Evolutionary conservation across 2,888 invertebrate genomes (phyloP), one percentile per base, ranked within the genome.

Genomic region (Tethea ocularis): DNA sequence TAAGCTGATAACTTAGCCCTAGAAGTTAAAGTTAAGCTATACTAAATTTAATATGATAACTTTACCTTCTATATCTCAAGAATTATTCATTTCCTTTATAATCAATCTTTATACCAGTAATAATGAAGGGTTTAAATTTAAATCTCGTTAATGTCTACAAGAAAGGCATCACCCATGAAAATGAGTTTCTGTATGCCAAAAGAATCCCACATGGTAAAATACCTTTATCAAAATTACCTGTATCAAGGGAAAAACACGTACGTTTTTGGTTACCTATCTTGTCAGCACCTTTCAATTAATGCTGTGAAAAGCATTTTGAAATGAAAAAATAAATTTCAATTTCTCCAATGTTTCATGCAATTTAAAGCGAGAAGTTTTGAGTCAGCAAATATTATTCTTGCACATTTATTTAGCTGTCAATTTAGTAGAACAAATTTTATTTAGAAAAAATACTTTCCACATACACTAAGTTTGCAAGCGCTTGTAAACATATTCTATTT

Each of bases 191-290:
- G 29, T 59, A 29, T 61, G 56, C 52, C 56, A 54, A 56, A 60
- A 59, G 59, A 64, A 61, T 61, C 60, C 66, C 61, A 59, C 67
- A 69, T 71, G 76, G 75, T 75, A 61, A 64, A 68, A 61, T 70
- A 72, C 70, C 71, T 78, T 78, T 74, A 75, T 68, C 57, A 52
- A 77, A 82, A 89, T 89, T 89, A 82, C 82, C 84, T 68, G 82
- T 82, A 89, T 91, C 88, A 88, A 62, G 68, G 64, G 77, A 78
- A 82, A 83, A 90, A 85, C 91, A 91, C 90, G 91, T 69, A 71
- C 89, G 75, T 75, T 80, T 86, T 83, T 79, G 86, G 83, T 85
- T 83, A 83, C 82, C 82, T 80, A 81, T 84, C 84, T 86, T 83
- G 81, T 86, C 83, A 83, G 82, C 75, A 73, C 75, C 76, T 79